These are phyloP conservation scores for Huso huso DNA, from an alignment of 2,797 vertebrate species.

Conservation along the genomic window DNA sequence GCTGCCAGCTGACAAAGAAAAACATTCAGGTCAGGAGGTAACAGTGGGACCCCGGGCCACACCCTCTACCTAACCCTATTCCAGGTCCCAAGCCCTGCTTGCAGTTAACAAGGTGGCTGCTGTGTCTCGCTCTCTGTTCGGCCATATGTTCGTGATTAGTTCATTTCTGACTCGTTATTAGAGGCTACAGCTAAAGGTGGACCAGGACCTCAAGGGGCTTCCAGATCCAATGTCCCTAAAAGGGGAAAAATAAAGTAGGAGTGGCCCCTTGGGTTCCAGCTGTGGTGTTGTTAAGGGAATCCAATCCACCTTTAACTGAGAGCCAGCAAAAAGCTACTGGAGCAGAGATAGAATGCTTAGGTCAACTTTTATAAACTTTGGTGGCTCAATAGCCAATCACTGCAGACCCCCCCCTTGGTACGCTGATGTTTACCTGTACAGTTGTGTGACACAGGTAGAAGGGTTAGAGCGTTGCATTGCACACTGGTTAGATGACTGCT, in stretches of 20 bases:
- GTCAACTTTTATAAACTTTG: conserved; percentile 37
- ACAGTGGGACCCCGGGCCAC: conserved; percentile 57
- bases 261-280: conserved; percentile 59
- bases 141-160: conserved; percentile 72
- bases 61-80: conserved; percentile 58
- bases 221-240: conserved; percentile 36
- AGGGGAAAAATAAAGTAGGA: conserved; percentile 22
- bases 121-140: conserved; percentile 42
- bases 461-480: too few relatives aligned
- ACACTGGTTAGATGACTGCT: too few relatives aligned
- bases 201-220: conserved; percentile 42
- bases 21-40: conserved; percentile 39
- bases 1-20: conserved; percentile 58
- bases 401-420: conserved; percentile 13
- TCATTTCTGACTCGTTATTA: conserved; percentile 54
- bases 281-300: conserved; percentile 60
- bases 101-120: conserved; percentile 58
- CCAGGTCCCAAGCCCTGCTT: conserved; percentile 44
- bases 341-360: conserved; percentile 38
- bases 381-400: background rate
- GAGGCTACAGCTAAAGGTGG: conserved; percentile 47
- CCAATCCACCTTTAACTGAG: conserved; percentile 73
- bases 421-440: conserved; percentile 12
- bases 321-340: conserved; percentile 71
- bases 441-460: conserved; percentile 21